Conservation (phyloP, 2,113 vertebrate species). For the Cyrtonyx montezumae region DNA sequence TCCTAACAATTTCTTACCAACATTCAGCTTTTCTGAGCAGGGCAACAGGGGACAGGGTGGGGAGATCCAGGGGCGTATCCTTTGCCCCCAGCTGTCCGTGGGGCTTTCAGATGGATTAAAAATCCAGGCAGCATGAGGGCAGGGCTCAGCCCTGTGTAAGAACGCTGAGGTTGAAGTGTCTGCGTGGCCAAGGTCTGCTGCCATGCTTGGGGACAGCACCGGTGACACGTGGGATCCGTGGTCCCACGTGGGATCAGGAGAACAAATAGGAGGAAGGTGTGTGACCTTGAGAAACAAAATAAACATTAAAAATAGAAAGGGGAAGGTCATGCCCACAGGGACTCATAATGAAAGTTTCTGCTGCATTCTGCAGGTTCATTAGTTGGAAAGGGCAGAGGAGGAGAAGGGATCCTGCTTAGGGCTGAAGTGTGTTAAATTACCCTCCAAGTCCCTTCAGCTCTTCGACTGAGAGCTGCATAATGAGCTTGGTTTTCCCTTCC, state of each 20-base stretch:
- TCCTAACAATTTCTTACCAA: not conserved
- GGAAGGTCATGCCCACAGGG: not conserved
- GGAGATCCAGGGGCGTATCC: not conserved
- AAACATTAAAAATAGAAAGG: not conserved
- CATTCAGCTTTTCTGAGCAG: not conserved
- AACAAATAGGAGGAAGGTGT: not conserved
- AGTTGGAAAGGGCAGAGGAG: constrained; percentile 27
- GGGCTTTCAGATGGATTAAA: not conserved
- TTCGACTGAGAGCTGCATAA: not conserved
- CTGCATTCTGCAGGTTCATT: not conserved
- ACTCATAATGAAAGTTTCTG: not conserved
- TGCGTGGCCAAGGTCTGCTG: rapidly evolving
- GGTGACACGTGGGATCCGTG: not conserved
- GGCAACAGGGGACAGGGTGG: not conserved
- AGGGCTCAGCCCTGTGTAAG: not conserved
- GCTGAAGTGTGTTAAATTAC: not conserved
- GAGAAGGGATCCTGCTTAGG: not conserved
- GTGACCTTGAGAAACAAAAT: not conserved
- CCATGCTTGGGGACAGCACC: too few species aligned
- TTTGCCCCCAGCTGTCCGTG: rapidly evolving
- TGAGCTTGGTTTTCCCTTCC: not conserved
- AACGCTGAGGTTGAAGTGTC: not conserved
- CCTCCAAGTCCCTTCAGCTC: not conserved
- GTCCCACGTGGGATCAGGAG: not conserved
- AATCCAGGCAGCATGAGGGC: not conserved